A percentile compares a stretch with the other conserved stretches of the same genome.
Evolutionary conservation across 2,797 vertebrate genomes (phyloP).

Genomic region (Melanotaenia parkinsoni): DNA sequence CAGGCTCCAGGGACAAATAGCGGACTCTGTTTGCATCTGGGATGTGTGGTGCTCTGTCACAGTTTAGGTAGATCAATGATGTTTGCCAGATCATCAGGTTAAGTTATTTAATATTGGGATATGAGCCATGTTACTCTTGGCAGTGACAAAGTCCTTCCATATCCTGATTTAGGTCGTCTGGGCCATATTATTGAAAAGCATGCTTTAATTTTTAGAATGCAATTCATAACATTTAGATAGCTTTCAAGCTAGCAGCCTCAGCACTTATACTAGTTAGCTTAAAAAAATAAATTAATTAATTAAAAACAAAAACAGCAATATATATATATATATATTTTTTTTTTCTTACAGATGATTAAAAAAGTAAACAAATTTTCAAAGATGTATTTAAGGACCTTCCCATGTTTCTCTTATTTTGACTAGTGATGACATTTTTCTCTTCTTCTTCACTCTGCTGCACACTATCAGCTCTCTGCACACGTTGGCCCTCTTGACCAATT

Average conservation of each 20-base stretch:
- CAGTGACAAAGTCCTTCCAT: neutral
- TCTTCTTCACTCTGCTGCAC: slow-evolving; percentile 19
- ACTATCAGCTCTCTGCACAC: slow-evolving; percentile 53
- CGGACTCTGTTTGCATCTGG: neutral
- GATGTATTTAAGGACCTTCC: slow-evolving; percentile 1
- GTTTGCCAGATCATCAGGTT: neutral
- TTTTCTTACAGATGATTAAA: neutral
- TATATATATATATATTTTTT: no score
- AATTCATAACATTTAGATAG: neutral
- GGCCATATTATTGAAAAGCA: neutral
- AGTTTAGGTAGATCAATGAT: neutral
- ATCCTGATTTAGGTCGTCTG: neutral
- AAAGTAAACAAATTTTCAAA: neutral
- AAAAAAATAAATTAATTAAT: no score
- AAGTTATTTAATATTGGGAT: neutral
- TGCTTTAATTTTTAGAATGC: neutral
- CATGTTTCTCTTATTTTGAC: neutral
- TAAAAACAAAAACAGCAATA: neutral
- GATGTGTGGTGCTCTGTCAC: neutral
- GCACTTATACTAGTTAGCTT: no score
- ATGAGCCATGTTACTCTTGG: neutral
- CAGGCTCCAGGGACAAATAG: neutral
- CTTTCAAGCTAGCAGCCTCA: neutral
- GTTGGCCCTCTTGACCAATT: slow-evolving; percentile 34
- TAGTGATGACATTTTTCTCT: slow-evolving; percentile 7